Evolutionary conservation across 2,797 vertebrate species (phyloP).

Genomic region (Typhlichthys subterraneus): DNA sequence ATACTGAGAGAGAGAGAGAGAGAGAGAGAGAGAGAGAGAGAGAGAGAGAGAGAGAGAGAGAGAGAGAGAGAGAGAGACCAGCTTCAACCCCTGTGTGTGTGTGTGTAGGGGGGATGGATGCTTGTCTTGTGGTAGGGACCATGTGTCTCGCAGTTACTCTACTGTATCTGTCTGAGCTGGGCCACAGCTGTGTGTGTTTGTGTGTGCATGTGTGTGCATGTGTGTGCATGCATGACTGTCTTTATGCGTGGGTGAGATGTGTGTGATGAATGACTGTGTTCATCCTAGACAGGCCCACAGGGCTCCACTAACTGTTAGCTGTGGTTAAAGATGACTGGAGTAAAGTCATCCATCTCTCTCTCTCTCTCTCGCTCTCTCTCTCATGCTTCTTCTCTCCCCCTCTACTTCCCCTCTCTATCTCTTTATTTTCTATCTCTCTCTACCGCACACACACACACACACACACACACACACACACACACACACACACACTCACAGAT

Average conservation of each 20-base stretch:
- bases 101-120: constrained; percentile 7
- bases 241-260: constrained; percentile 2
- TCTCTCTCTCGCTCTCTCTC: constrained; percentile 6
- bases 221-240: constrained; percentile 19
- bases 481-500: no score
- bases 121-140: not conserved
- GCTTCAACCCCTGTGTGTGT: not conserved
- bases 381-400: constrained; percentile 3
- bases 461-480: no score
- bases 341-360: constrained; percentile 58
- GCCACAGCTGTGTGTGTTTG: constrained; percentile 21
- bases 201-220: constrained; percentile 28
- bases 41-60: not conserved
- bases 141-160: not conserved
- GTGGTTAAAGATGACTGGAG: constrained; percentile 74
- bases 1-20: no score
- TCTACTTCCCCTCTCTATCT: not conserved
- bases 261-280: constrained; percentile 66
- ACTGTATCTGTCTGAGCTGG: not conserved
- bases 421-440: not conserved
- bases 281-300: constrained; percentile 59
- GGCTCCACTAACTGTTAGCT: constrained; percentile 73
- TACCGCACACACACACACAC: no score
- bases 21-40: constrained; percentile 18
- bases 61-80: not conserved